phyloP scores from a whole-genome alignment of 2,888 invertebrate genomes.

The Torymus texanus region DNA sequence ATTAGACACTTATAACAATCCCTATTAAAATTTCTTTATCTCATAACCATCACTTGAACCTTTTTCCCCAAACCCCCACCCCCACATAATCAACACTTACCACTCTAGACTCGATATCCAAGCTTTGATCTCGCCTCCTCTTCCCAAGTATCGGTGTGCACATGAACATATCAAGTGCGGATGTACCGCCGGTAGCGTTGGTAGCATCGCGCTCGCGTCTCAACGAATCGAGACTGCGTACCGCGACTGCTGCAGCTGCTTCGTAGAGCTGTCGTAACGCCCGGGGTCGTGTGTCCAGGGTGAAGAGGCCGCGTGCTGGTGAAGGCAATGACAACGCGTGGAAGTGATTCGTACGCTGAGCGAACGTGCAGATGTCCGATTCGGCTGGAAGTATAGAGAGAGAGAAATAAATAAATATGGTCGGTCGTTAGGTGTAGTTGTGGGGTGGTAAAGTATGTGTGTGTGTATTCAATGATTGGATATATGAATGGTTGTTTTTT shows the following conservation, averaged over 20 bases:
- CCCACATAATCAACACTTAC: slow-evolving; percentile 78
- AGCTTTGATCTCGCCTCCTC: slow-evolving; percentile 82
- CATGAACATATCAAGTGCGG: slow-evolving; percentile 83
- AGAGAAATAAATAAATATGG: too few relatives aligned
- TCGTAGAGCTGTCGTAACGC: slow-evolving; percentile 87
- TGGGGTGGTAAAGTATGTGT: too few relatives aligned
- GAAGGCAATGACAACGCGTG: slow-evolving; percentile 79
- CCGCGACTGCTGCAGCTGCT: slow-evolving; percentile 83
- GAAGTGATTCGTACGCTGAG: slow-evolving; percentile 86
- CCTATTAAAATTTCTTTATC: too few relatives aligned
- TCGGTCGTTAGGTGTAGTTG: too few relatives aligned
- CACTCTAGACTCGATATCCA: slow-evolving; percentile 92
- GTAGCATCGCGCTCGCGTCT: slow-evolving; percentile 81
- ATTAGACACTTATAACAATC: too few relatives aligned
- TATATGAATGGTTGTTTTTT: too few relatives aligned
- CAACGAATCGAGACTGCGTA: slow-evolving; percentile 82
- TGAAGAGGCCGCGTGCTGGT: slow-evolving; percentile 85
- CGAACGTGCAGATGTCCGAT: slow-evolving; percentile 93
- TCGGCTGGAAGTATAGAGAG: slow-evolving; percentile 83
- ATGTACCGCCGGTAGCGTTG: slow-evolving; percentile 80
- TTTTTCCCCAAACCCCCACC: too few relatives aligned
- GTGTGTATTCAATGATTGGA: too few relatives aligned
- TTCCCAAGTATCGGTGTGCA: slow-evolving; percentile 89
- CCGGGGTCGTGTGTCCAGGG: slow-evolving; percentile 83
- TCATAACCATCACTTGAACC: too few relatives aligned